Conservation (phyloP, 2,888 invertebrate genomes). For the Drosophila robusta region DNA sequence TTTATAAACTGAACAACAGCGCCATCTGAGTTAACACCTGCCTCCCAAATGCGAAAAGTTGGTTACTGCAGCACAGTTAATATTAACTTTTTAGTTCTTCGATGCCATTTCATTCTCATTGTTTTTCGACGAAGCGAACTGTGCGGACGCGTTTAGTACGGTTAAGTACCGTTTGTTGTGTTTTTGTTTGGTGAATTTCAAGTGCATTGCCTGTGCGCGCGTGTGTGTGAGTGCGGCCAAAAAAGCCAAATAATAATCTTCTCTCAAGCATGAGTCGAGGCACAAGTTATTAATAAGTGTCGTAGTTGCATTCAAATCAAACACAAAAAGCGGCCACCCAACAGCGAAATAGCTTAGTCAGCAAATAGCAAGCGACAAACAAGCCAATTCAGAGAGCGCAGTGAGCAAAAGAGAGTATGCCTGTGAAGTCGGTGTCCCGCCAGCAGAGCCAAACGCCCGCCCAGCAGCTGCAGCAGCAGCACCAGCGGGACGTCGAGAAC, state of each 20-base stretch:
- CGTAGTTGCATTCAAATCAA: constrained; percentile 10
- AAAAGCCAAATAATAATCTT: constrained; percentile 66
- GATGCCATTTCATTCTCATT: constrained; percentile 17
- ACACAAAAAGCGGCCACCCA: constrained; percentile 5
- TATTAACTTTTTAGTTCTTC: constrained; percentile 14
- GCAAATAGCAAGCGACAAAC: constrained; percentile 8
- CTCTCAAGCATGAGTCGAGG: constrained; percentile 66
- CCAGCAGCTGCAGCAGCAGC: constrained; percentile 70
- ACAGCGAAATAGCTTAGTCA: constrained; percentile 17
- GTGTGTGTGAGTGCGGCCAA: constrained; percentile 11
- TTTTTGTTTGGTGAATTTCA: constrained; percentile 12
- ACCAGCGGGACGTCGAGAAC: constrained; percentile 78
- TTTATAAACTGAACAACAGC: constrained; percentile 8
- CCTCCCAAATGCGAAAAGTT: neutral
- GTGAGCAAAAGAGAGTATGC: constrained; percentile 41
- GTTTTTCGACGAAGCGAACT: constrained; percentile 3
- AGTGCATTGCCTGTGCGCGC: constrained; percentile 6
- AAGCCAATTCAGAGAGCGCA: neutral
- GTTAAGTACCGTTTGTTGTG: constrained; percentile 4
- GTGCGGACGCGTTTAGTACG: constrained; percentile 28
- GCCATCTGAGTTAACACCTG: constrained; percentile 14
- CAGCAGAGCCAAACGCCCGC: constrained; percentile 74
- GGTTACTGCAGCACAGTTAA: neutral
- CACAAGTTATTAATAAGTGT: constrained; percentile 44
- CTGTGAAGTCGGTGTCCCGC: constrained; percentile 60